A percentile compares a stretch with the other conserved stretches of the same genome.
Evolutionary conservation across 2,888 invertebrate genomes (phyloP).

Genomic region (Zhengitettix transpicula): DNA sequence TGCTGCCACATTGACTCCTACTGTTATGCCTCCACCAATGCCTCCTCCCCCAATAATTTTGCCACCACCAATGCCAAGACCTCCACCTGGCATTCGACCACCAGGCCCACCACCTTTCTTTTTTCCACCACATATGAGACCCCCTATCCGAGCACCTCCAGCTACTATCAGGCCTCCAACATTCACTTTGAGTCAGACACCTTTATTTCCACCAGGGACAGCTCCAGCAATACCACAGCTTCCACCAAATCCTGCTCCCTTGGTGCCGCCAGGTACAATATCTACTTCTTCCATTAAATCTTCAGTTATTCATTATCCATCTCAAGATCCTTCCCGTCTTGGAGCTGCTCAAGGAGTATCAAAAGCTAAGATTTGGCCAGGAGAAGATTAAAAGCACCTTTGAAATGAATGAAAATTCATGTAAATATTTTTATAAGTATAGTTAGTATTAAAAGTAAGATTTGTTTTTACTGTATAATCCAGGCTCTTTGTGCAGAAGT

Average conservation of each 20-base stretch:
- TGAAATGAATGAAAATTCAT: too few relatives aligned
- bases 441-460: too few relatives aligned
- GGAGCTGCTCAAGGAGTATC: slow-evolving; percentile 40
- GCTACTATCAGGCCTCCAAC: slow-evolving; percentile 18
- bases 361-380: slow-evolving; percentile 11
- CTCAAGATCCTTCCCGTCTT: slow-evolving; percentile 88
- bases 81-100: slow-evolving; percentile 22
- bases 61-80: slow-evolving; percentile 25
- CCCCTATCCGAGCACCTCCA: slow-evolving; percentile 22
- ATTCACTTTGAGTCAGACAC: slow-evolving; percentile 7
- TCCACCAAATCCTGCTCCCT: slow-evolving; percentile 11
- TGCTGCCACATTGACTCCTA: slow-evolving; percentile 25
- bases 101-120: slow-evolving; percentile 22
- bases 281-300: slow-evolving; percentile 32
- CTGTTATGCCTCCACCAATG: slow-evolving; percentile 37
- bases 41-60: slow-evolving; percentile 25
- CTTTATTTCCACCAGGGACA: slow-evolving; percentile 12
- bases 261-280: slow-evolving; percentile 16
- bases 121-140: slow-evolving; percentile 25
- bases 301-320: slow-evolving; percentile 74
- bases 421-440: too few relatives aligned
- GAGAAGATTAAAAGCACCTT: slow-evolving; percentile 3
- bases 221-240: slow-evolving; percentile 11
- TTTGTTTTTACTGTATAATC: too few relatives aligned
- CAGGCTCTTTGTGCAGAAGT: too few relatives aligned